These are phyloP conservation scores for Abscondita cerata DNA, from an alignment of 2,888 invertebrate species.

Conservation along the genomic window DNA sequence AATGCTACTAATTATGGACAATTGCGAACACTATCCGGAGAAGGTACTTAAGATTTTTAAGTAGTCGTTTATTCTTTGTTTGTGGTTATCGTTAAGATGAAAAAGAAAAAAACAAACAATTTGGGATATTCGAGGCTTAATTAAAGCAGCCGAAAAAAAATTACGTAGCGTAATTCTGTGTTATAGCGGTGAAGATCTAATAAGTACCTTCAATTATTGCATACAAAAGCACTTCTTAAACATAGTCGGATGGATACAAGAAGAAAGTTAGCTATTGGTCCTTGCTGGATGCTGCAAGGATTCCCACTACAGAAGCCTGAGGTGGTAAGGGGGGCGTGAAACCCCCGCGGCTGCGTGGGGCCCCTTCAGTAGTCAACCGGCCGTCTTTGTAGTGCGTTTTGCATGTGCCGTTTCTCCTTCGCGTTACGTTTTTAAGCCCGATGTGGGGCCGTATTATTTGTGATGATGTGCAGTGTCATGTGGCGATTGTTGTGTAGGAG, in stretches of 20 bases:
- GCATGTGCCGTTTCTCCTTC: slow-evolving; percentile 39
- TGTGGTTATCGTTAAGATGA: no score
- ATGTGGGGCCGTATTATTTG: slow-evolving; percentile 49
- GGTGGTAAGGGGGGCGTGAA: slow-evolving; percentile 50
- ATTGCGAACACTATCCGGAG: no score
- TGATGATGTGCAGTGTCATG: slow-evolving; percentile 62
- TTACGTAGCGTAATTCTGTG: background rate
- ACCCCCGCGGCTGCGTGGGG: slow-evolving; percentile 55
- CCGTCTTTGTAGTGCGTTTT: slow-evolving; percentile 47
- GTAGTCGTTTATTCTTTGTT: no score
- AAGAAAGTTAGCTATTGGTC: slow-evolving; percentile 51
- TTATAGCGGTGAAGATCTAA: slow-evolving; percentile 10
- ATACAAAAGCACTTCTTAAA: slow-evolving; percentile 14
- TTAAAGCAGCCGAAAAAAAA: no score
- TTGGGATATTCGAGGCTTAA: no score
- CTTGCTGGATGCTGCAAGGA: slow-evolving; percentile 52
- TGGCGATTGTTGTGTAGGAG: slow-evolving; percentile 62
- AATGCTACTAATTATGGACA: no score
- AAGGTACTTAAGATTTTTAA: no score
- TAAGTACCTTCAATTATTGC: slow-evolving; percentile 10
- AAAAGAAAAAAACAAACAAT: no score
- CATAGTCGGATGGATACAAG: slow-evolving; percentile 11
- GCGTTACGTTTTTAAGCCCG: slow-evolving; percentile 38
- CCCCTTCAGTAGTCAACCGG: slow-evolving; percentile 57
- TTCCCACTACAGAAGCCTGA: slow-evolving; percentile 49